Conservation (phyloP, 2,797 vertebrate genomes). For the Hapalemur alaotrensis region DNA sequence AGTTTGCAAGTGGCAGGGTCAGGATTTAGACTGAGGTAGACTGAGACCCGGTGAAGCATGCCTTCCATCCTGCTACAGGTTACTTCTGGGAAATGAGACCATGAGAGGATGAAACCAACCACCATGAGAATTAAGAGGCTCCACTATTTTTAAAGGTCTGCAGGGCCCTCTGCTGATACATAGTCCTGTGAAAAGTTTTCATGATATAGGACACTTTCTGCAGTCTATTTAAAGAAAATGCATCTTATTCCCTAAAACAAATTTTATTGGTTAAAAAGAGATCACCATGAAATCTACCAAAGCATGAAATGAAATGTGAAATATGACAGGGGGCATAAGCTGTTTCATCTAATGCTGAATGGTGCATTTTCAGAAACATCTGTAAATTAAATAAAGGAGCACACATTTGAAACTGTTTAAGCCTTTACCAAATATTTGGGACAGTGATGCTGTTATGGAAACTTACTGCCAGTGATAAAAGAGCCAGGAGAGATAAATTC, state of each 20-base stretch:
- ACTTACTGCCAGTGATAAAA: conserved; percentile 56
- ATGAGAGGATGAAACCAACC: not conserved
- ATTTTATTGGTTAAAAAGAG: conserved; percentile 64
- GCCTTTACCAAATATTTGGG: conserved; percentile 68
- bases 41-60: not conserved
- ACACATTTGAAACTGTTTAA: conserved; percentile 46
- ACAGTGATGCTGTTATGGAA: conserved; percentile 56
- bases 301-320: conserved; percentile 63
- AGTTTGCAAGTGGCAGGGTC: not conserved
- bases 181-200: not conserved
- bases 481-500: conserved; percentile 40
- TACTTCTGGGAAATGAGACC: not conserved
- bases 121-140: not conserved
- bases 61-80: not conserved
- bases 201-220: not conserved
- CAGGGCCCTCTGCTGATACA: not conserved
- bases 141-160: not conserved
- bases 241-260: conserved; percentile 50
- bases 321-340: conserved; percentile 29
- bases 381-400: conserved; percentile 65
- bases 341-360: conserved; percentile 39
- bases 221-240: conserved; percentile 42
- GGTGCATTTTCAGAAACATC: conserved; percentile 35
- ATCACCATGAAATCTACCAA: conserved; percentile 51
- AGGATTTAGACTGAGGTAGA: not conserved